phyloP scores from a whole-genome alignment of 2,888 invertebrate genomes.

The Notodonta ziczac region DNA sequence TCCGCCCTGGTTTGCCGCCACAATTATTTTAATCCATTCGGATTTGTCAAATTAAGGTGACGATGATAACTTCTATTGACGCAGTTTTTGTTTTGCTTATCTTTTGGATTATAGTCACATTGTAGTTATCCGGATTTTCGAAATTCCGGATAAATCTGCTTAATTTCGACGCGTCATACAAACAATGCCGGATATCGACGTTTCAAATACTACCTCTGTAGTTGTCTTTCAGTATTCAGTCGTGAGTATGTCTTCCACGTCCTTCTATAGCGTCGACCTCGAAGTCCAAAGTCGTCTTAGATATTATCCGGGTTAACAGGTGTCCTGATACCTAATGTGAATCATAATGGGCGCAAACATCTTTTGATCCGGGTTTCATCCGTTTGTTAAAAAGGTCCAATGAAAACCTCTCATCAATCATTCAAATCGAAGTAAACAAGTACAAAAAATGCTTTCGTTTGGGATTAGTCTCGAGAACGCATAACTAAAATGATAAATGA shows the following conservation, averaged over 20 bases:
- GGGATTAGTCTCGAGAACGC: too few relatives aligned
- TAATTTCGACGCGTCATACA: too few relatives aligned
- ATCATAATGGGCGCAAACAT: too few relatives aligned
- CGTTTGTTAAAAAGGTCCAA: not conserved
- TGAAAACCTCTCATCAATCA: not conserved
- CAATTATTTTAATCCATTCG: not conserved
- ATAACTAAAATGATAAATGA: too few relatives aligned
- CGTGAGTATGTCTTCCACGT: not conserved
- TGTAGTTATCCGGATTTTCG: not conserved
- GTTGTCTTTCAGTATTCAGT: too few relatives aligned
- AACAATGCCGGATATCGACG: too few relatives aligned
- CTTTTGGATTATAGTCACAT: not conserved
- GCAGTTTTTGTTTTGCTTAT: not conserved
- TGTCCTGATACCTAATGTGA: too few relatives aligned
- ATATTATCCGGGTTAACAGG: too few relatives aligned
- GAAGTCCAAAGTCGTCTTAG: not conserved
- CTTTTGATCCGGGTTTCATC: not conserved
- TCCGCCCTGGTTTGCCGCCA: constrained; percentile 14
- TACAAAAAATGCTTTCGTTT: too few relatives aligned
- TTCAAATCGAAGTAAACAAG: too few relatives aligned
- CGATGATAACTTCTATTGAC: not conserved
- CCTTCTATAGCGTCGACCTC: not conserved
- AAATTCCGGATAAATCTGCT: too few relatives aligned
- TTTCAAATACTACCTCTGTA: too few relatives aligned
- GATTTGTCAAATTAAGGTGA: not conserved